Base-by-base conservation (phyloP, 2,797 vertebrate species). In the Sebastes kiyomatsui region DNA sequence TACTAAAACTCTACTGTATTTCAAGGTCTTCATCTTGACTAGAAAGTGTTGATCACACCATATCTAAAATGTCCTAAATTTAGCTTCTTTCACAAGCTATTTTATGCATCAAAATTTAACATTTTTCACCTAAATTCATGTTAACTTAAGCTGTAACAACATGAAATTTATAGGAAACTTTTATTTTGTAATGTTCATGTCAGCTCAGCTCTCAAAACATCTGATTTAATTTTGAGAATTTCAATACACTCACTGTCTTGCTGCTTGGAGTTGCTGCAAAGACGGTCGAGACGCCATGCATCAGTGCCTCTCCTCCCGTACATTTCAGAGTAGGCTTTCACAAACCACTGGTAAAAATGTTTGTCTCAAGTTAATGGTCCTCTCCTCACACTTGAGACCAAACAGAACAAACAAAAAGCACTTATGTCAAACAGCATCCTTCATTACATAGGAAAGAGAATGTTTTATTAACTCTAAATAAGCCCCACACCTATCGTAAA, bases 351-450 rank as follows among this genome's bases (percentile, higher is more conserved):
- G 93, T 94, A 95, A 95, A 94, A 94, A 94, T 94, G 92, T 94
- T 93, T 93, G 91, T 94, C 92, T 95, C 85, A 93, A 93, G 91
- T 95, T 95, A 95, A 95, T 96, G 94, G 94, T 93, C 82, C 84
- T 93, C 88, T 85, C 77, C 87, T 94, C 93, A 93, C 94, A 94
- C 95, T 90, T 80, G 94, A 96, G 94, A 95, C 94, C 92, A 93
- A 93, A 93, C 88, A 92, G 90, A 94, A 94, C 94, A 95, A 95
- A 95, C 94, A 95, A 95, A 95, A 93, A 95, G 94, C 95, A 96
- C 94, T 96, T 95, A 95, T 90, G 90, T 91, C 93, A 90, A 94
- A 93, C 92, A 93, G 86, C 89, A 93, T 91, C 88, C 91, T 92
- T 93, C 93, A 93, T 93, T 94, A 93, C 92, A 93, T 93, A 92